Conservation (phyloP, 2,888 invertebrate genomes). For the Clivina fossor region DNA sequence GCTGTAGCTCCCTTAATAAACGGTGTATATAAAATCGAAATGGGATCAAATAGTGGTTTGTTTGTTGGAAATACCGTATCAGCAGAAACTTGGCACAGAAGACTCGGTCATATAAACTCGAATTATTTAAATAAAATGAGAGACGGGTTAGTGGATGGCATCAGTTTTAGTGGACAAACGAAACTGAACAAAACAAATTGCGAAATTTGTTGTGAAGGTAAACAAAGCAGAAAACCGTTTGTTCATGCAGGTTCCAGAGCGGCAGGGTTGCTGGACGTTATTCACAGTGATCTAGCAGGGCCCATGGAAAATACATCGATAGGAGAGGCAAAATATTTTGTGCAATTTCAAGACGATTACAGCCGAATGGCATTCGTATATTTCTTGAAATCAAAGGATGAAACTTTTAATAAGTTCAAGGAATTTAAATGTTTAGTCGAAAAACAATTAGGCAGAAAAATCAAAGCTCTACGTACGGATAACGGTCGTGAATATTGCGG, state of each 20-base stretch:
- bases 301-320: constrained; percentile 45
- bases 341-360: constrained; percentile 47
- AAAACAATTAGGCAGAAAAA: constrained; percentile 38
- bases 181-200: constrained; percentile 25
- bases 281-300: constrained; percentile 44
- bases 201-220: constrained; percentile 41
- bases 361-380: constrained; percentile 38
- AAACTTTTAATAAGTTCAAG: constrained; percentile 41
- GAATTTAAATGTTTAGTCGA: constrained; percentile 41
- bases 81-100: no score
- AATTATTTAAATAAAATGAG: no score
- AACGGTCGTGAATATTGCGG: constrained; percentile 40
- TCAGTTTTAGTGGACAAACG: no score
- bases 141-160: no score
- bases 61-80: no score
- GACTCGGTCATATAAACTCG: no score
- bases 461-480: constrained; percentile 39
- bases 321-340: constrained; percentile 45
- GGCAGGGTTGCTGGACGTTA: constrained; percentile 37
- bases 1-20: no score
- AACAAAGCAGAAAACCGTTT: constrained; percentile 43
- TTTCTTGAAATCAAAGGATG: constrained; percentile 45
- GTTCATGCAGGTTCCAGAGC: constrained; percentile 35
- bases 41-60: no score
- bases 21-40: no score